phyloP scores from a whole-genome alignment of 2,888 invertebrate species.

The Brenthis ino region DNA sequence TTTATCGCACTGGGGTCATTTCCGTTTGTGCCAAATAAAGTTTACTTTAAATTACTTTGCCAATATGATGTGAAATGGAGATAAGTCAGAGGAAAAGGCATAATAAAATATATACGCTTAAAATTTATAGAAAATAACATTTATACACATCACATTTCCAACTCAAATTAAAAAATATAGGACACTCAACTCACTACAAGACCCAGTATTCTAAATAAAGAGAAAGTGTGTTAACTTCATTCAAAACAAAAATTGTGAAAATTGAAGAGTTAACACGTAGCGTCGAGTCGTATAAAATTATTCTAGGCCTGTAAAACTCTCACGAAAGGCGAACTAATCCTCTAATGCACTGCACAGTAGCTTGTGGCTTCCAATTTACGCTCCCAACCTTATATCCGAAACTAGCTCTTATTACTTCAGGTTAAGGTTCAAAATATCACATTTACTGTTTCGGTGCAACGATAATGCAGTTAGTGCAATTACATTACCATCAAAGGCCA shows the following conservation, averaged over 20 bases:
- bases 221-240: conserved; percentile 10
- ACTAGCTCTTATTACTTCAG: conserved; percentile 1
- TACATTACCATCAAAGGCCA: conserved; percentile 41
- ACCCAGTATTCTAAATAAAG: neutral
- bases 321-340: conserved; percentile 31
- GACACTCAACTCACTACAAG: neutral
- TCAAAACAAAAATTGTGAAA: conserved; percentile 3
- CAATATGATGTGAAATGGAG: too few species aligned
- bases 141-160: too few species aligned
- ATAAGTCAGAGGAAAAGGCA: too few species aligned
- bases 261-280: conserved; percentile 1
- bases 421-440: conserved; percentile 18
- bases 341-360: conserved; percentile 32
- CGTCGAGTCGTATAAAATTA: conserved; percentile 15
- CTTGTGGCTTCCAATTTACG: conserved; percentile 22
- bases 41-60: too few species aligned
- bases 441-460: conserved; percentile 7
- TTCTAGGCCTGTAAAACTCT: conserved; percentile 24
- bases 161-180: conserved; percentile 7
- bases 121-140: too few species aligned
- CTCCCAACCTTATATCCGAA: conserved; percentile 2
- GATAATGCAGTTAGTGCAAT: conserved; percentile 38
- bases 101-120: too few species aligned
- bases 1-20: too few species aligned
- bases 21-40: too few species aligned